Evolutionary conservation across 1,140 invertebrate genomes (phyloP), one percentile per base, ranked within the genome.

Genomic region (Octopus sinensis): DNA sequence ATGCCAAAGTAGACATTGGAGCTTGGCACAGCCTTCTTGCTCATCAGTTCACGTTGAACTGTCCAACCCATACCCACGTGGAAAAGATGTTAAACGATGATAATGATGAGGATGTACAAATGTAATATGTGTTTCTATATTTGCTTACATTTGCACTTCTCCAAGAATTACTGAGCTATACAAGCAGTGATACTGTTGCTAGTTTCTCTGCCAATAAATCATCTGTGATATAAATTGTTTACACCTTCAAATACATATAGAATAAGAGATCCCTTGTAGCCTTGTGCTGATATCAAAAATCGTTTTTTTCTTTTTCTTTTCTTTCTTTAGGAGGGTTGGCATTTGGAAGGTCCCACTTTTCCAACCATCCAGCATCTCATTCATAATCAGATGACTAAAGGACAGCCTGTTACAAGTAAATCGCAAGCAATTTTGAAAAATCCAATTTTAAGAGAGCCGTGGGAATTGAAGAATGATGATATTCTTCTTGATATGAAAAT

Each of bases 391-490:
- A 93, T 94, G 85, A 93, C 95, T 82, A 95, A 94, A 82, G 94
- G 94, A 12, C 91, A 95, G 80, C 94, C 96, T 5, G 96, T 99
- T 1, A 98, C 97, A 1, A 95, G 94, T 85, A 94, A 96, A 85
- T 97, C 96, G 4, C 96, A 96, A 80, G 96, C 96, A 76, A 94
- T 98, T 86, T 92, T 99, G 9, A 93, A 95, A 83, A 94, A 94
- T 76, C 95, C 97, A 3, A 95, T 99, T 84, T 93, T 94, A 4
- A 92, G 96, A n/a, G 96, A 98, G 92, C 93, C 94, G 80, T 98
- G 97, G 97, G 97, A 99, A 88, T 92, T 99, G 0, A 97, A 96
- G 88, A 98, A 98, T 90, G 97, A 98, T 89, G 96, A 98, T 91
- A 96, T 99, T 77, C 93, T 95, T 82, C 91, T 98, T 12, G 91